Evolutionary conservation across 1,140 invertebrate species (phyloP), one percentile per base, ranked within the genome.

Genomic region (Drosophila kohkoa): DNA sequence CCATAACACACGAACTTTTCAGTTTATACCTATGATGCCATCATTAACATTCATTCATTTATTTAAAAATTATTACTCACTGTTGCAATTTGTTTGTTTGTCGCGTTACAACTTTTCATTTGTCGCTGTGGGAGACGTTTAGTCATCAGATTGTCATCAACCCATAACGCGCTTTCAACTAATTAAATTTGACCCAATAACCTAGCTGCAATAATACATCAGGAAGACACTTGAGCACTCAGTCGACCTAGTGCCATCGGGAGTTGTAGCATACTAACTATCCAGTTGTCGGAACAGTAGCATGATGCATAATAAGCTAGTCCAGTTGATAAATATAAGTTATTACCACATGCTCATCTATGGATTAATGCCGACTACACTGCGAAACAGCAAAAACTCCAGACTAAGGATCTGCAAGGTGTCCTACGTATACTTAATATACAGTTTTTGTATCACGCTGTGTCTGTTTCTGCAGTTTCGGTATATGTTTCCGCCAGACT

Each of bases 271-370:
- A 32, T 32, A 25, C 20, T 25, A 25, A 10, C 6, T 52, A 10
- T 25, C 15, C 13, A 4, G 32, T 5, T 5, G 13, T 41, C 11
- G 32, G 51, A 35, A 35, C 51, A 8, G 11, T 13, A 43, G n/a
- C 74, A 86, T 86, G 82, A 73, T 82, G 76, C 76, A 79, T 25
- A 62, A 62, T 2, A 70, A 75, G 46, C 30, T 86, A 25, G 7
- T 54, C 16, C 16, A 52, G 16, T 49, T 58, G 13, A 5, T 87
- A 30, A 66, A 25, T 5, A 5, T 78, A 10, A 51, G 58, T 16
- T 88, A 87, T 25, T 75, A 52, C 57, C 70, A 80, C 15, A 15
- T 15, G 15, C 15, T 15, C 15, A 15, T 15, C 15, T 15, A 15
- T 15, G 15, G 15, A 15, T 28, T 87, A 41, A 48, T 87, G 83